These are phyloP conservation scores for Xenentodon cancila DNA, from an alignment of 2,797 vertebrate species.

Conservation along the genomic window DNA sequence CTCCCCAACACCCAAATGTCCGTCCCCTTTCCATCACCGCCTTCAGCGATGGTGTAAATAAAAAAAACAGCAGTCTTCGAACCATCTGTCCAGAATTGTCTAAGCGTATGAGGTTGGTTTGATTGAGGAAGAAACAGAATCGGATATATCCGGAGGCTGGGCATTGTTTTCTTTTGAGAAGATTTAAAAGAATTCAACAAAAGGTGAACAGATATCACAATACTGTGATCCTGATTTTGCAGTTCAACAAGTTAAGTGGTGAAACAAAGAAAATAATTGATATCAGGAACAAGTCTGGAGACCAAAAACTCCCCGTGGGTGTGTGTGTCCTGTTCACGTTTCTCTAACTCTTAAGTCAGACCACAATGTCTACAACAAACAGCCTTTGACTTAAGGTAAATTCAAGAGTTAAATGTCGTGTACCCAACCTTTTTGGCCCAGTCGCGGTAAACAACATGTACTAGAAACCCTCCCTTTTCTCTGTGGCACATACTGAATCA, in stretches of 20 bases:
- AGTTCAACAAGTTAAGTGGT: neutral
- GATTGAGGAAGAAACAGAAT: slow-evolving; percentile 47
- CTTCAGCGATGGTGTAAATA: slow-evolving; percentile 54
- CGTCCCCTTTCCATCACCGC: slow-evolving; percentile 48
- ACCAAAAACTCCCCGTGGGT: neutral
- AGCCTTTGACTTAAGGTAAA: neutral
- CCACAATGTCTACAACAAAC: neutral
- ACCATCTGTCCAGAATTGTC: slow-evolving; percentile 64
- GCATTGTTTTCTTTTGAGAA: neutral
- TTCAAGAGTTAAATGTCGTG: neutral
- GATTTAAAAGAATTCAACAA: neutral
- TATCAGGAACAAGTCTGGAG: neutral
- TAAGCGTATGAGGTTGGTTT: slow-evolving; percentile 58
- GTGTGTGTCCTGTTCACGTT: neutral
- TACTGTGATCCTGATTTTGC: too few relatives aligned
- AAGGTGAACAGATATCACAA: too few relatives aligned
- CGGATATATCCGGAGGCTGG: slow-evolving; percentile 25
- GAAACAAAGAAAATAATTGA: neutral
- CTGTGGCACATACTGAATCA: slow-evolving; percentile 13
- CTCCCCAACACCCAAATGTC: slow-evolving; percentile 31
- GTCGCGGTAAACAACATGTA: slow-evolving; percentile 7
- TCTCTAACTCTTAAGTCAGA: slow-evolving; percentile 12
- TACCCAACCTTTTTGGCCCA: slow-evolving; percentile 1
- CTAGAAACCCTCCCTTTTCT: slow-evolving; percentile 2
- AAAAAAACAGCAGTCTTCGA: slow-evolving; percentile 60